phyloP scores from a whole-genome alignment of 2,113 vertebrate genomes.

The Phrynosoma blainvillii region DNA sequence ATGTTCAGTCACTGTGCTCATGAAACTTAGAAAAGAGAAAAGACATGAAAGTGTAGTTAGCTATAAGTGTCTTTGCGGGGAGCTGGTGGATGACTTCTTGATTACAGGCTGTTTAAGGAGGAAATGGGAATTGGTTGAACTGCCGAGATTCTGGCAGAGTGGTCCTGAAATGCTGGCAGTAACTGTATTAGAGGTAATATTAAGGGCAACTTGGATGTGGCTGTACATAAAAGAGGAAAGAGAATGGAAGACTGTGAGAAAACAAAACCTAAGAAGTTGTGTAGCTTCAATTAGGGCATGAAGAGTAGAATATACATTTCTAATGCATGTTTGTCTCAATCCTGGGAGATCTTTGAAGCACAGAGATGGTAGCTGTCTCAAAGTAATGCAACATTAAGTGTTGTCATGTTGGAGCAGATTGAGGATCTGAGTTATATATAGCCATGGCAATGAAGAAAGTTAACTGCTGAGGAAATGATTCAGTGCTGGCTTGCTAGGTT shows the following conservation, averaged over 20 bases:
- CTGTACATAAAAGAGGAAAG: neutral
- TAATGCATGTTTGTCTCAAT: neutral
- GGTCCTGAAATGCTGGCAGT: neutral
- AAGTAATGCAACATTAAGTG: neutral
- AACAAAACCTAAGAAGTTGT: neutral
- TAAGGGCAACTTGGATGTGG: neutral
- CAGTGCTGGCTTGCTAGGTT: neutral
- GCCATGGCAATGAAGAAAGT: neutral
- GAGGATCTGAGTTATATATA: neutral
- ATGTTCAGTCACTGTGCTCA: neutral
- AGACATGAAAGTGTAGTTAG: conserved; percentile 35
- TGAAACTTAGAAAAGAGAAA: conserved; percentile 16
- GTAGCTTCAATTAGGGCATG: neutral
- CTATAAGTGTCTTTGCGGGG: conserved; percentile 52
- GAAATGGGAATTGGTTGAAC: conserved; percentile 37
- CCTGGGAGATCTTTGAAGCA: neutral
- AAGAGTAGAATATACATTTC: neutral
- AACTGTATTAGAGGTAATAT: neutral
- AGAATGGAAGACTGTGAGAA: neutral
- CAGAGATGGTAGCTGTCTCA: neutral
- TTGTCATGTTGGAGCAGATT: neutral
- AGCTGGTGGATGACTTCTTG: conserved; percentile 64
- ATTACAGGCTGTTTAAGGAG: conserved; percentile 59
- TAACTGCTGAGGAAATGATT: neutral
- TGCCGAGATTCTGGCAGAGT: conserved; percentile 43